Percentiles rank a stretch among this genome's conserved stretches.
Evolutionary conservation across 37 sponge, comb jelly and placozoan genomes (phyloP).

Genomic region (Amphimedon queenslandica): DNA sequence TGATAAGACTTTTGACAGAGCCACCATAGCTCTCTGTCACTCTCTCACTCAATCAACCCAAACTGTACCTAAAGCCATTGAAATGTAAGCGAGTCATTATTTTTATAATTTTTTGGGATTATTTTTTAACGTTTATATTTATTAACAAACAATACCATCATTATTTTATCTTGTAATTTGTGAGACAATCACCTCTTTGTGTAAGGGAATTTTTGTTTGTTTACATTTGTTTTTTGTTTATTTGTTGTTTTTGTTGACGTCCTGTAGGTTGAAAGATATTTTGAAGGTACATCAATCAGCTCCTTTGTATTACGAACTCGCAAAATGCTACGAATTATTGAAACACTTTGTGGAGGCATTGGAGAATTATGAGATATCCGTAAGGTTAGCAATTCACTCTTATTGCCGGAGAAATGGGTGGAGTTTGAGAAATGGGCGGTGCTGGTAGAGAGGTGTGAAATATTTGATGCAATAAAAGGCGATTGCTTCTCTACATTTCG

Average conservation of each 20-base stretch:
- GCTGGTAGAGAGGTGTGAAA: no score
- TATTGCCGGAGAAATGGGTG: no score
- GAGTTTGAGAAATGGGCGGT: no score
- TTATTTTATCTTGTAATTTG: no score
- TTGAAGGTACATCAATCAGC: background rate
- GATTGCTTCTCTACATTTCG: no score
- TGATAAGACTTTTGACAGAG: constrained; percentile 16
- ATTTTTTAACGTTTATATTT: background rate
- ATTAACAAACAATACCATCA: background rate
- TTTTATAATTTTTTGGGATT: background rate
- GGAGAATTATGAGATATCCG: constrained; percentile 20
- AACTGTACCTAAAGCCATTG: no score
- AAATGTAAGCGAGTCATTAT: no score
- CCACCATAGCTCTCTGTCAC: background rate
- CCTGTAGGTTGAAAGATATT: constrained; percentile 15
- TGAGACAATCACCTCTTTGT: no score
- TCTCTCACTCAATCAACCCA: no score
- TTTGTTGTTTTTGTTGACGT: background rate
- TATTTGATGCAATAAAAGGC: no score
- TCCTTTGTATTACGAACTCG: constrained; percentile 22
- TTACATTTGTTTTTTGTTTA: background rate
- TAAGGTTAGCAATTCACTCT: constrained; percentile 22
- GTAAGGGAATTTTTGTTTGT: background rate
- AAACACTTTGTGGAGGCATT: constrained; percentile 17
- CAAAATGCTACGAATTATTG: background rate